A percentile compares a stretch with the other conserved stretches of the same genome.
Evolutionary conservation across 2,797 vertebrate genomes (phyloP).

Genomic region (Galago senegalensis): DNA sequence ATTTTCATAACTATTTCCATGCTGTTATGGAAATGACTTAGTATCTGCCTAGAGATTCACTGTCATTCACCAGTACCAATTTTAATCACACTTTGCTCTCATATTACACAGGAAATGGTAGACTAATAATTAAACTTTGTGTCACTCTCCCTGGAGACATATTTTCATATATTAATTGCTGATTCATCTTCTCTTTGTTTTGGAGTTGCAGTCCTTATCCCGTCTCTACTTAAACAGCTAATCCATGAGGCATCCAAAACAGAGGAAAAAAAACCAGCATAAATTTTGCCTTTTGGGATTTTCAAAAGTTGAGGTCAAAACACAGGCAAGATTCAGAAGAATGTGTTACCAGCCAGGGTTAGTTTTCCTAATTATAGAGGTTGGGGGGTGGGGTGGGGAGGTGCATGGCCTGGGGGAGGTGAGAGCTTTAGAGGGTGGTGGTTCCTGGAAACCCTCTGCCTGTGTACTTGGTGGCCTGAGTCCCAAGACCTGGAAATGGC

Average conservation of each 20-base stretch:
- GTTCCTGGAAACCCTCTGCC: background rate
- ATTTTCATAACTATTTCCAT: background rate
- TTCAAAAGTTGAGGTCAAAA: slow-evolving; percentile 55
- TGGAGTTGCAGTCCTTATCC: background rate
- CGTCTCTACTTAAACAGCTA: slow-evolving; percentile 33
- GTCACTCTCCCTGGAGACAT: slow-evolving; percentile 49
- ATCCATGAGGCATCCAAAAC: background rate
- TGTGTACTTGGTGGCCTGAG: background rate
- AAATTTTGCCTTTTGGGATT: background rate
- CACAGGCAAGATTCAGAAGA: background rate
- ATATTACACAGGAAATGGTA: slow-evolving; percentile 8
- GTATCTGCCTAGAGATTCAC: slow-evolving; percentile 26
- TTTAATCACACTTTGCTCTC: slow-evolving; percentile 62
- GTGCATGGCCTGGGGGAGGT: background rate
- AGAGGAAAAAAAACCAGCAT: background rate
- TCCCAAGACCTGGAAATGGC: background rate
- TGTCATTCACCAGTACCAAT: background rate
- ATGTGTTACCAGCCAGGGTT: background rate
- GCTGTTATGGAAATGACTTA: slow-evolving; percentile 20
- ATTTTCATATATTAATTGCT: slow-evolving; percentile 64
- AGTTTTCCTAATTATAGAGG: background rate
- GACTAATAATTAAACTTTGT: slow-evolving; percentile 56
- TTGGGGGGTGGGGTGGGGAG: background rate
- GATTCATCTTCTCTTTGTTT: slow-evolving; percentile 37
- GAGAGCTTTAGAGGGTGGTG: background rate